A percentile compares a stretch with the other conserved stretches of the same genome.
These are phyloP conservation scores for Vannuccia rotundouncinata DNA, from an alignment of 2,888 invertebrate genomes.

Conservation along the genomic window DNA sequence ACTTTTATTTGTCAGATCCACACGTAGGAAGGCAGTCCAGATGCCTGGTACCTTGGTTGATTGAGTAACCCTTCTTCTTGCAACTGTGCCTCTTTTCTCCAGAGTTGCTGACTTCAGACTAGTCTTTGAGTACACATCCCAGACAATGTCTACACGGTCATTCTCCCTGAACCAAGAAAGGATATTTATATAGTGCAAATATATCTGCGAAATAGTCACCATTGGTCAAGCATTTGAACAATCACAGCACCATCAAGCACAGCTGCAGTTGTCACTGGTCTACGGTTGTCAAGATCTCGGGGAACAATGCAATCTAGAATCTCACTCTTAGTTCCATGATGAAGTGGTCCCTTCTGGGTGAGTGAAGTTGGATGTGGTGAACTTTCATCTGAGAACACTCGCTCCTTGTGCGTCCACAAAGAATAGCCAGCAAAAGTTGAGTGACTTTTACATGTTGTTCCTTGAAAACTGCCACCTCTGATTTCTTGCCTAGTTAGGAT, in stretches of 20 bases:
- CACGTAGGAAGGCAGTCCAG: slow-evolving; percentile 39
- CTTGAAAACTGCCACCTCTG: slow-evolving; percentile 33
- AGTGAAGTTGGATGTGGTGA: too few species aligned
- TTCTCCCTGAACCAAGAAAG: slow-evolving; percentile 35
- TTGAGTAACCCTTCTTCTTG: too few species aligned
- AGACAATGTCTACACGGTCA: slow-evolving; percentile 25
- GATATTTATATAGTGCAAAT: slow-evolving; percentile 34
- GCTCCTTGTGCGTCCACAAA: slow-evolving; percentile 34
- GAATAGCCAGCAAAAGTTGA: slow-evolving; percentile 32
- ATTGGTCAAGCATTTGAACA: slow-evolving; percentile 38
- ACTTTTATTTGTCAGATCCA: slow-evolving; percentile 39
- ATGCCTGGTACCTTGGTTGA: slow-evolving; percentile 38
- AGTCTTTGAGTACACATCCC: slow-evolving; percentile 27
- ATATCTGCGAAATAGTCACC: slow-evolving; percentile 39
- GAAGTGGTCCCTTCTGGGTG: slow-evolving; percentile 6
- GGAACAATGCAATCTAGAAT: slow-evolving; percentile 37
- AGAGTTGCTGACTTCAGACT: slow-evolving; percentile 38
- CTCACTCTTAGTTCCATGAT: slow-evolving; percentile 37
- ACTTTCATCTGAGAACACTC: slow-evolving; percentile 27
- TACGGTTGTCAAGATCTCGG: slow-evolving; percentile 35
- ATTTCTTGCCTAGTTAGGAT: slow-evolving; percentile 34
- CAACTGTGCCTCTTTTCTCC: too few species aligned
- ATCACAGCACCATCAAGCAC: too few species aligned
- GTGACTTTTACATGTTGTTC: slow-evolving; percentile 36
- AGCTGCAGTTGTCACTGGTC: slow-evolving; percentile 38